Evolutionary conservation across 92 coral and sea anemone species (phyloP).

Genomic region (Pocillopora grandis): DNA sequence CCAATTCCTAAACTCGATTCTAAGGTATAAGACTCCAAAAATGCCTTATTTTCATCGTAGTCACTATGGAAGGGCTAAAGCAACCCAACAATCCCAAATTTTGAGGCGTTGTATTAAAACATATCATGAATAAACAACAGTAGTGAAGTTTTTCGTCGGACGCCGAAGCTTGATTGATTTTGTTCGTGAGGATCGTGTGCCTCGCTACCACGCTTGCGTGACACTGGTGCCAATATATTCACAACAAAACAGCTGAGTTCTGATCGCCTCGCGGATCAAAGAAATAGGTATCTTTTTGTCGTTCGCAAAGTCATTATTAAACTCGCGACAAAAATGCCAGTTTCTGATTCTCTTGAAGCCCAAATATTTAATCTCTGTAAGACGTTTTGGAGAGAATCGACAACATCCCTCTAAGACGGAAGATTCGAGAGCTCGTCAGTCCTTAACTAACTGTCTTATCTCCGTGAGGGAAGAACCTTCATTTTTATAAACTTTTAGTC

Average conservation of each 20-base stretch:
- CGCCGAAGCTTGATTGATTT: too few relatives aligned
- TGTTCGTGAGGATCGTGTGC: too few relatives aligned
- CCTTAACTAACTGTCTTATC: too few relatives aligned
- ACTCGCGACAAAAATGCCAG: constrained; percentile 73
- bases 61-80: neutral
- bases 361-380: constrained; percentile 71
- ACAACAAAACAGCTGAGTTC: too few relatives aligned
- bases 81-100: neutral
- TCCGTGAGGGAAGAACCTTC: constrained; percentile 67
- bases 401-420: constrained; percentile 92
- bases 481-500: neutral
- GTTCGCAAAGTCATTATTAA: too few relatives aligned
- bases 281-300: too few relatives aligned
- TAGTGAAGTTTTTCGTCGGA: too few relatives aligned
- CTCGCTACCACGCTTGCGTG: too few relatives aligned
- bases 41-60: neutral
- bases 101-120: neutral
- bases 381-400: constrained; percentile 90
- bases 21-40: neutral
- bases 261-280: too few relatives aligned
- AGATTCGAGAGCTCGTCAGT: constrained; percentile 91
- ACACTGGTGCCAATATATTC: too few relatives aligned
- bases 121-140: too few relatives aligned
- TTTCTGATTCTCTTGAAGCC: neutral
- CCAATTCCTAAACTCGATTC: neutral